Percentiles rank a stretch among this genome's conserved stretches.
phyloP scores from a whole-genome alignment of 2,113 vertebrate genomes.

The Mustela nigripes region DNA sequence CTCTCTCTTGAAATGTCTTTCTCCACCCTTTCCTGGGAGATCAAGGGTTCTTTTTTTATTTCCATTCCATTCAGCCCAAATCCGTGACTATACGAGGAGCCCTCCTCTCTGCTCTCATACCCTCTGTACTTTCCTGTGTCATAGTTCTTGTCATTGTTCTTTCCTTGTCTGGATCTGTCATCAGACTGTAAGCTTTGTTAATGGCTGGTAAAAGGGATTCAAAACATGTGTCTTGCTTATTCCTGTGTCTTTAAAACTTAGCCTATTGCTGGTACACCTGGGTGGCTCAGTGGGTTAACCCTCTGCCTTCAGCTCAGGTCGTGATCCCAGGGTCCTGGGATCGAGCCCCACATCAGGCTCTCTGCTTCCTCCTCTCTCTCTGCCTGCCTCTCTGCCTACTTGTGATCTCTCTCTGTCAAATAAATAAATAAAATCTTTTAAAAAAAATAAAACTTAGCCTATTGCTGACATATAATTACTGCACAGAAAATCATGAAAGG shows the following conservation, averaged over 20 bases:
- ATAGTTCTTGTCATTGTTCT: not conserved
- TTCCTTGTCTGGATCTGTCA: not conserved
- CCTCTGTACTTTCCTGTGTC: not conserved
- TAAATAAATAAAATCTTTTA: too few relatives aligned
- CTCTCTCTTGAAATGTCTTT: not conserved
- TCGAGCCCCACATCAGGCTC: too few relatives aligned
- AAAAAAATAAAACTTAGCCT: not conserved
- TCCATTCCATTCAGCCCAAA: not conserved
- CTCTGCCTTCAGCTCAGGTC: too few relatives aligned
- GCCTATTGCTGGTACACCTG: not conserved
- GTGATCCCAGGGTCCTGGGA: too few relatives aligned
- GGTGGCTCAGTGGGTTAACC: too few relatives aligned
- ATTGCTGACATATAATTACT: not conserved
- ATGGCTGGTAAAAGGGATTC: not conserved
- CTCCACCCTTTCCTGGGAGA: not conserved
- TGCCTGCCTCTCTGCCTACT: too few relatives aligned
- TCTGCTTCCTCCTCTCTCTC: too few relatives aligned
- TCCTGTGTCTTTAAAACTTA: not conserved
- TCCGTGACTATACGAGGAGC: not conserved
- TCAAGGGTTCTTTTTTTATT: not conserved
- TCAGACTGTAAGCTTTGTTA: not conserved
- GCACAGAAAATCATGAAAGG: not conserved
- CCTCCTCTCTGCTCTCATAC: not conserved
- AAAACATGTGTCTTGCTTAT: not conserved
- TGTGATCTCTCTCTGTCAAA: too few relatives aligned